Base-by-base conservation (phyloP, 1,140 invertebrate species). In the Amyelois transitella region DNA sequence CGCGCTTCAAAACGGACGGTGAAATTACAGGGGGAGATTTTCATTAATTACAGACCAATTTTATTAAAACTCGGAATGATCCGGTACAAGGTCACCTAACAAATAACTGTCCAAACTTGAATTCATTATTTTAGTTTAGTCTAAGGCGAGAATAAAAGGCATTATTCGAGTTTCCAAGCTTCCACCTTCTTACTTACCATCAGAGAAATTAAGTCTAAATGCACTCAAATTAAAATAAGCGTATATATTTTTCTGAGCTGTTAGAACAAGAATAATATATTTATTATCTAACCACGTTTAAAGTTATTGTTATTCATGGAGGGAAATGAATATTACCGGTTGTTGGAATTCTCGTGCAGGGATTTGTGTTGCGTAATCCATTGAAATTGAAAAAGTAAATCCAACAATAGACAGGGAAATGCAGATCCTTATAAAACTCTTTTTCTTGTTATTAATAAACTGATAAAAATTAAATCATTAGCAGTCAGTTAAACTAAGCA, bases 351-450 rank as follows among this genome's bases (percentile, higher is more conserved):
- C 10, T 10, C 20, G 38, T 45, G 4, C 17, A 52, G 53, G 38
- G 45, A 64, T 59, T 55, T 61, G 49, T 57, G 48, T 55, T 57
- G 18, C 51, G 32, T 58, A 65, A 65, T 65, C 55, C 58, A 19
- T 49, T 61, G 49, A 53, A 61, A 65, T 58, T 54, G 53, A 52
- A 60, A 65, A 57, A 54, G n/a, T n/a, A 24, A 53, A 53, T 43
- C 51, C 28, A 22, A 43, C 50, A 52, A 43, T 20, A 20, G 19
- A 12, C n/a, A 17, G 18, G 17, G 32, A 38, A 38, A 38, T 38
- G 32, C 32, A 38, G 32, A 14, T 38, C 17, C 32, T 38, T 38
- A 38, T 38, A 14, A 38, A 38, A 38, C 2, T 4, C 6, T 8
- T 38, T 1, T 38, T 8, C 1, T 38, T 1, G 32, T n/a, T 38